Evolutionary conservation across 2,113 vertebrate species (phyloP).

Genomic region (Pteropus alecto): DNA sequence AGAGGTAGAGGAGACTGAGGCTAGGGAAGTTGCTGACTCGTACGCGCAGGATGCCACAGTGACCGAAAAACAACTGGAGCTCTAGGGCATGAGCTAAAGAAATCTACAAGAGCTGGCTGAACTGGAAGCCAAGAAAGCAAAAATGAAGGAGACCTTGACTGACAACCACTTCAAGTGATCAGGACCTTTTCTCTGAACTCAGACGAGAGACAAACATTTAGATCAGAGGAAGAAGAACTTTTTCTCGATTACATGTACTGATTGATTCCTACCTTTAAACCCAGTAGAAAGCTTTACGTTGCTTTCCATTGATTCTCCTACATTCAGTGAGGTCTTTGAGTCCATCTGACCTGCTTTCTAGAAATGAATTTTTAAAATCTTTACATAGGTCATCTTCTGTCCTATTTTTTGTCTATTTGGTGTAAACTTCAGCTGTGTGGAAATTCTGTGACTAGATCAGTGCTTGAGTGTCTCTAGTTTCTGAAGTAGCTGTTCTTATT

Average conservation of each 20-base stretch:
- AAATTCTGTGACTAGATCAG: background rate
- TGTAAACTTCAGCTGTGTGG: background rate
- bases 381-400: background rate
- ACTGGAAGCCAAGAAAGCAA: slow-evolving; percentile 94
- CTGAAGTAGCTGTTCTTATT: slow-evolving; percentile 15
- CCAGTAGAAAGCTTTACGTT: background rate
- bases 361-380: background rate
- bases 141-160: slow-evolving; percentile 97
- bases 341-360: slow-evolving; percentile 13
- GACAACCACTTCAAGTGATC: slow-evolving; percentile 96
- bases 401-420: background rate
- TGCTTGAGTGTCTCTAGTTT: background rate
- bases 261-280: background rate
- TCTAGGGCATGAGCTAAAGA: slow-evolving; percentile 96
- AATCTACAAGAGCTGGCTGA: slow-evolving; percentile 93
- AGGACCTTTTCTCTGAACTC: background rate
- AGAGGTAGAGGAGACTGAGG: slow-evolving; percentile 97
- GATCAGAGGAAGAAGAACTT: slow-evolving; percentile 9
- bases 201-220: background rate
- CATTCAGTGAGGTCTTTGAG: background rate
- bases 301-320: background rate
- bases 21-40: slow-evolving; percentile 93
- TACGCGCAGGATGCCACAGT: slow-evolving; percentile 96
- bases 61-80: slow-evolving; percentile 96
- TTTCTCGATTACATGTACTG: background rate